Evolutionary conservation across 2,797 vertebrate species (phyloP).

Genomic region (Malurus leucopterus): DNA sequence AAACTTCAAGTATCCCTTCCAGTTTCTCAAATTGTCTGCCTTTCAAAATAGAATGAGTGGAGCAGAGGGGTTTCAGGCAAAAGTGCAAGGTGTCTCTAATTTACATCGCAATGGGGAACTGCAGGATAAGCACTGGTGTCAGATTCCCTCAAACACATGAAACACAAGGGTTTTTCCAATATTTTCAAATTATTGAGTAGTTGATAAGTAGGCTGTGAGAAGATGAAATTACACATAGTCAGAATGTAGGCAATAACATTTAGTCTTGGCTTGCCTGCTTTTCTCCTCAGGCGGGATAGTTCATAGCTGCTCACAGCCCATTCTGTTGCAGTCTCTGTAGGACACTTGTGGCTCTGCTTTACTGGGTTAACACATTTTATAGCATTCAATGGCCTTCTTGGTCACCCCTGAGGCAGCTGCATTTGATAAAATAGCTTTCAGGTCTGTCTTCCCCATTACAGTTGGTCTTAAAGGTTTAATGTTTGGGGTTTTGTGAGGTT

Average conservation of each 20-base stretch:
- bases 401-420: not conserved
- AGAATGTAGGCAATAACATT: not conserved
- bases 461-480: rapidly evolving
- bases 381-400: not conserved
- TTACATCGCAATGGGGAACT: not conserved
- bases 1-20: not conserved
- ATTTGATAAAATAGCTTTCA: not conserved
- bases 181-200: not conserved
- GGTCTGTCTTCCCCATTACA: not conserved
- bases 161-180: not conserved
- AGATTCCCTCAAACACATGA: not conserved
- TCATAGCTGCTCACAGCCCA: not conserved
- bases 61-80: too few species aligned
- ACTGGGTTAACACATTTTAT: not conserved
- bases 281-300: rapidly evolving
- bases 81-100: not conserved
- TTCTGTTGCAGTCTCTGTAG: rapidly evolving
- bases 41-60: not conserved
- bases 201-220: not conserved
- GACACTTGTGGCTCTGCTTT: not conserved
- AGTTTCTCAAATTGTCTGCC: rapidly evolving
- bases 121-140: too few species aligned
- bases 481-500: not conserved
- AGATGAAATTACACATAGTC: not conserved
- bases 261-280: not conserved